Base-by-base conservation (phyloP, 2,888 invertebrate species). In the Agrotis exclamationis region DNA sequence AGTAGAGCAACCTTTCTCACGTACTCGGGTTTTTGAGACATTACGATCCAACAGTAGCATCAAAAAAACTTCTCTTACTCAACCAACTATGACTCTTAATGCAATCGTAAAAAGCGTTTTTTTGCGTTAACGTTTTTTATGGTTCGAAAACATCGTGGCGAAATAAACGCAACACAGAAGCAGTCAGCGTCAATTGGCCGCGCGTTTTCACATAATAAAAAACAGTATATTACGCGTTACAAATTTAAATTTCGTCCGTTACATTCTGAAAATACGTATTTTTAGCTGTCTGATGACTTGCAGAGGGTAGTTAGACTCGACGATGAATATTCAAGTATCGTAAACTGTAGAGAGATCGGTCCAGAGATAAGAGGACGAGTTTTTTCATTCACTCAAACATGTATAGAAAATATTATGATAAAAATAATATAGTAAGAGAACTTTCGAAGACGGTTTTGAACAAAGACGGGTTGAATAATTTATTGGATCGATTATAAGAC, bases 1-100 rank as follows among this genome's bases (percentile, higher is more conserved):
- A 86, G 85, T 83, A 84, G 80, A 84, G 70, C 76, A 82, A 79
- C 79, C 71, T 87, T 92, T 94, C 93, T 91, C 93, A 93, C 88
- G 88, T 88, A 76, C 77, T 70, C 53, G 67, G 76, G 73, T 75
- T 80, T 82, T 87, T 79, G 63, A 72, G 39, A 69, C 67, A 77
- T 83, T 74, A 76, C 71, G 44, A 70, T 50, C 64, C 70, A 64
- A 76, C 76, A 73, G 79, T 75, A 77, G 69, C 80, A 80, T 76
- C 67, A 76, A 63, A 74, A 70, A 74, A 69, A 66, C 13, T 20
- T 14, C 60, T 58, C 47, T 67, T 51, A 64, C 63, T 58, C 71
- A 80, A 75, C 51, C 45, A 22, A 74, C 39, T 54, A 59, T 62
- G 57, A 53, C 57, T 71, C 72, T 82, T 75, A 74, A 16, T 44